Conservation (phyloP, 64 coral and sea anemone genomes). For the Montipora efflorescens region DNA sequence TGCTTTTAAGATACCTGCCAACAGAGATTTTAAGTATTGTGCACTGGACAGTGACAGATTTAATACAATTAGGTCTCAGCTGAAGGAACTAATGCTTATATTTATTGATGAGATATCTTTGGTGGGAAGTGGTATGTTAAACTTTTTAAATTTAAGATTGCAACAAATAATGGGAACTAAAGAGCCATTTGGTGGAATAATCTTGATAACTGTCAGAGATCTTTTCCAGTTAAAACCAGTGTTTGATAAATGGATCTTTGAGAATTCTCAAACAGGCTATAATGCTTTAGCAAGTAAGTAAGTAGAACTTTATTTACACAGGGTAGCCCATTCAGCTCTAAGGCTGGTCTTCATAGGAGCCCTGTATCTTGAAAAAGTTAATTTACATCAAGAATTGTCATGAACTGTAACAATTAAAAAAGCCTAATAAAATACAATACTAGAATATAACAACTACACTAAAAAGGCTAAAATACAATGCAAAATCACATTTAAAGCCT, state of each 20-base stretch:
- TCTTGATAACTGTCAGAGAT: conserved; percentile 61
- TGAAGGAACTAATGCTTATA: conserved; percentile 30
- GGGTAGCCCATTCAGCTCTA: too few species aligned
- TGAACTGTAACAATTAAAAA: too few species aligned
- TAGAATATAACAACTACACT: too few species aligned
- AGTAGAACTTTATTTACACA: too few species aligned
- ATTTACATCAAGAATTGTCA: too few species aligned
- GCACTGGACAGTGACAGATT: conserved; percentile 54
- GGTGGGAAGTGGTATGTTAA: conserved; percentile 81
- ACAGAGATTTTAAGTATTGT: conserved; percentile 68
- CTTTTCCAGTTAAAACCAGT: conserved; percentile 75
- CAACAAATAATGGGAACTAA: conserved; percentile 72
- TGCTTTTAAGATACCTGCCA: conserved; percentile 66
- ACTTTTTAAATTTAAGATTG: conserved; percentile 68
- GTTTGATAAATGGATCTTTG: conserved; percentile 71
- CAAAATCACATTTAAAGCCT: conserved; percentile 3
- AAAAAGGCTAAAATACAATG: too few species aligned
- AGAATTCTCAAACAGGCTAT: conserved; percentile 4
- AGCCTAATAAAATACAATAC: too few species aligned
- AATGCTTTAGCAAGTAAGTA: conserved; percentile 8
- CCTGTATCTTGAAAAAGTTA: too few species aligned
- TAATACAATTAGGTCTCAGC: conserved; percentile 48
- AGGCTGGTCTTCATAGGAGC: too few species aligned
- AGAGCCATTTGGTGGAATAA: conserved; percentile 65
- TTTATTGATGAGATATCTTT: conserved; percentile 76